These are phyloP conservation scores for Chionis minor DNA, from an alignment of 2,113 vertebrate species.

Conservation along the genomic window DNA sequence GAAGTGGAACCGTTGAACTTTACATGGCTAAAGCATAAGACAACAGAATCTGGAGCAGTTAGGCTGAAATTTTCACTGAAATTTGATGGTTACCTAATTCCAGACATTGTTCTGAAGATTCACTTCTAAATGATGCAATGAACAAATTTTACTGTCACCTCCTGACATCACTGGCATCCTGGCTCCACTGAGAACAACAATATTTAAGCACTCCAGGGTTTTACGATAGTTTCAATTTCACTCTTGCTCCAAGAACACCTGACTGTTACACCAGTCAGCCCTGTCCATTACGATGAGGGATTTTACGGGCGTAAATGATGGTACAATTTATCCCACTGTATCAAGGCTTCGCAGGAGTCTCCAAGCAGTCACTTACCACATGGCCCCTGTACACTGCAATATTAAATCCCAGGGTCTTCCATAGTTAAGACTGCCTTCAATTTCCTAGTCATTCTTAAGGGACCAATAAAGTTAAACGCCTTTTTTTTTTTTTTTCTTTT, in stretches of 20 bases:
- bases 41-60: background rate
- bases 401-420: background rate
- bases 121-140: background rate
- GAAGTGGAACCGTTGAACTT: background rate
- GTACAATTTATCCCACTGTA: background rate
- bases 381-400: background rate
- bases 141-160: background rate
- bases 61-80: background rate
- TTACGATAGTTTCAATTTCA: background rate
- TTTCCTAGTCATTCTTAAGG: background rate
- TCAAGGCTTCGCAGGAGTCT: background rate
- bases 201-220: background rate
- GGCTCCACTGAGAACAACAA: background rate
- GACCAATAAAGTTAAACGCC: background rate
- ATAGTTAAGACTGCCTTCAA: background rate
- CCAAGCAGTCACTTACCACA: background rate
- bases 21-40: background rate
- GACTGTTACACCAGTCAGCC: background rate
- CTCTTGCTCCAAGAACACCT: background rate
- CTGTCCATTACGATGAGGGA: background rate
- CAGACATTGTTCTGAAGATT: background rate
- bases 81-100: background rate
- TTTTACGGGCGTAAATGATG: background rate
- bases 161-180: background rate
- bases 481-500: background rate